A percentile compares a stretch with the other conserved stretches of the same genome.
Conservation (phyloP, 2,797 vertebrate genomes). For the Pampus argenteus region DNA sequence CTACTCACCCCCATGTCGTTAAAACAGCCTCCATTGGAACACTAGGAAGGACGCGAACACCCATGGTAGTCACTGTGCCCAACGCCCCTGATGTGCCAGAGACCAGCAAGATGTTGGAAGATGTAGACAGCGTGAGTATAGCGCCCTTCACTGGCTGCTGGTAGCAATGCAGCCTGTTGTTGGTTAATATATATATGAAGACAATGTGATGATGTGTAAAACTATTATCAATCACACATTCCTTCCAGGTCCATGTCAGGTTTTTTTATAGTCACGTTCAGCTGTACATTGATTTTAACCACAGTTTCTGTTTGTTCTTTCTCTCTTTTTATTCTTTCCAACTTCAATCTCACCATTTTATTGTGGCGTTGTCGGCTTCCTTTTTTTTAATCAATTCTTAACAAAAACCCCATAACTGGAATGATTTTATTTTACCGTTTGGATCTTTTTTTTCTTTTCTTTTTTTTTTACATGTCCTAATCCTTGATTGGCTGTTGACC, state of each 20-base stretch:
- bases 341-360: slow-evolving; percentile 67
- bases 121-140: slow-evolving; percentile 94
- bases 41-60: slow-evolving; percentile 92
- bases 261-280: slow-evolving; percentile 53
- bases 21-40: slow-evolving; percentile 98
- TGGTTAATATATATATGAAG: not conserved
- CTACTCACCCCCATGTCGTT: slow-evolving; percentile 88
- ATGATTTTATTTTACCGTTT: slow-evolving; percentile 57
- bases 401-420: slow-evolving; percentile 57
- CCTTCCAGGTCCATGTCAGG: slow-evolving; percentile 57
- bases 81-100: slow-evolving; percentile 94
- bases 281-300: slow-evolving; percentile 74
- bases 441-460: slow-evolving; percentile 15
- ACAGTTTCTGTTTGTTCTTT: slow-evolving; percentile 79
- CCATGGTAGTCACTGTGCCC: slow-evolving; percentile 94
- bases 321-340: slow-evolving; percentile 80
- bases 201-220: not conserved
- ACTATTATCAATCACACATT: slow-evolving; percentile 41
- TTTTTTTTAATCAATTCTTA: slow-evolving; percentile 49
- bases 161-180: slow-evolving; percentile 2
- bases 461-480: slow-evolving; percentile 8
- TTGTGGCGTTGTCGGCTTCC: slow-evolving; percentile 57
- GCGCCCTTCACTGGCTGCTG: slow-evolving; percentile 28
- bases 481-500: slow-evolving; percentile 47
- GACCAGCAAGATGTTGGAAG: slow-evolving; percentile 95